These are phyloP conservation scores for Palythoa grandiflora DNA, from an alignment of 92 coral and sea anemone species.

Conservation along the genomic window DNA sequence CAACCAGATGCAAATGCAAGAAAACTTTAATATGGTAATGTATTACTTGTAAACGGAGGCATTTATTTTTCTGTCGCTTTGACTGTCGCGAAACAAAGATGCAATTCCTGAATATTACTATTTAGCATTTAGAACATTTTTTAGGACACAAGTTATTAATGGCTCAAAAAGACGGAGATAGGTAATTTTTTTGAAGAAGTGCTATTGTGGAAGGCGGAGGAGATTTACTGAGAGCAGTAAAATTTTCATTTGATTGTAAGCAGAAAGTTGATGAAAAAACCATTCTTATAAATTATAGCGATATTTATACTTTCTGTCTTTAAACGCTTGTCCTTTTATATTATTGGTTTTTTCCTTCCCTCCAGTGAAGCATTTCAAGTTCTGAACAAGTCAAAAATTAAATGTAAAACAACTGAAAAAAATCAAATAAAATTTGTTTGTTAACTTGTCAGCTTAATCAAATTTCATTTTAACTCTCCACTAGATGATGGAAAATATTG, in stretches of 20 bases:
- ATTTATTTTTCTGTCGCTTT: not conserved
- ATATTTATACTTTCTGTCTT: not conserved
- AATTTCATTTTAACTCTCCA: not conserved
- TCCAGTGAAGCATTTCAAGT: conserved; percentile 1
- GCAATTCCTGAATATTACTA: not conserved
- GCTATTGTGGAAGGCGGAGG: not conserved
- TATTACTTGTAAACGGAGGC: not conserved
- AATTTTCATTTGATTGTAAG: not conserved
- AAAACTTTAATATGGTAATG: conserved; percentile 34
- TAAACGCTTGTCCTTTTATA: not conserved
- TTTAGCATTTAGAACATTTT: not conserved
- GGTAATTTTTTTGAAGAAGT: not conserved
- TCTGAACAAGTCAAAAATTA: not conserved
- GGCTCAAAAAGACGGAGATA: not conserved
- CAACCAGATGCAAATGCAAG: conserved; percentile 50
- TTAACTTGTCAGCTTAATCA: not conserved
- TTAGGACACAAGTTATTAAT: not conserved
- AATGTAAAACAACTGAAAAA: not conserved
- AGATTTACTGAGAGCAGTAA: not conserved
- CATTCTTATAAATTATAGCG: not conserved
- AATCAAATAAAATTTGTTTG: not conserved
- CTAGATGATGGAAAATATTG: not conserved
- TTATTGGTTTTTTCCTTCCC: not conserved
- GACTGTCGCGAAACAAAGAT: not conserved
- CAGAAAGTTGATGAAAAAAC: conserved; percentile 2